phyloP scores from a whole-genome alignment of 2,888 invertebrate species.

The Teinopalpus imperialis region DNA sequence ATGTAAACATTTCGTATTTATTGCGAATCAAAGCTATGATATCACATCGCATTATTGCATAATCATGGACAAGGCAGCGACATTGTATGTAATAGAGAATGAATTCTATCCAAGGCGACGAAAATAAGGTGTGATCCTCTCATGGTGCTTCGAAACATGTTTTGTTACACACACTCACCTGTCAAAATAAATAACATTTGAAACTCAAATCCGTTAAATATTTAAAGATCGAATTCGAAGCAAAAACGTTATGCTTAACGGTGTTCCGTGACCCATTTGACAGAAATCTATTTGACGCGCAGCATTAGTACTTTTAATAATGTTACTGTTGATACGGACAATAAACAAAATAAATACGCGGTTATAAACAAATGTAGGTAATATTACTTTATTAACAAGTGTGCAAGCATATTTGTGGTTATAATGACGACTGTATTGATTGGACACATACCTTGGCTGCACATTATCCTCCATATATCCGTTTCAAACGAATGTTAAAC shows the following conservation, averaged over 20 bases:
- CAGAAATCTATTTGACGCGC: slow-evolving; percentile 4
- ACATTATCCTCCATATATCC: slow-evolving; percentile 62
- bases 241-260: slow-evolving; percentile 68
- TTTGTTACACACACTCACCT: slow-evolving; percentile 21
- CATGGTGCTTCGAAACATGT: not conserved
- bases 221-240: slow-evolving; percentile 79
- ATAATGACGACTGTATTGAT: slow-evolving; percentile 74
- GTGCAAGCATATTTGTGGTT: slow-evolving; percentile 43
- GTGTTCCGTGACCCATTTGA: slow-evolving; percentile 31
- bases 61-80: slow-evolving; percentile 35
- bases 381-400: not conserved
- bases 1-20: not conserved
- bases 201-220: slow-evolving; percentile 73
- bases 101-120: slow-evolving; percentile 7
- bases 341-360: not conserved
- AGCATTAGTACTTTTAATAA: not conserved
- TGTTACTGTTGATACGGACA: not conserved
- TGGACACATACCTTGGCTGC: slow-evolving; percentile 70
- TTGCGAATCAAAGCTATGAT: not conserved
- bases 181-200: slow-evolving; percentile 41
- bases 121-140: not conserved
- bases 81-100: slow-evolving; percentile 38
- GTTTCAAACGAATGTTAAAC: slow-evolving; percentile 36
- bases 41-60: slow-evolving; percentile 36
- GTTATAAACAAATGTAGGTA: not conserved